phyloP scores from a whole-genome alignment of 1,140 invertebrate species.

The Cydia amplana region DNA sequence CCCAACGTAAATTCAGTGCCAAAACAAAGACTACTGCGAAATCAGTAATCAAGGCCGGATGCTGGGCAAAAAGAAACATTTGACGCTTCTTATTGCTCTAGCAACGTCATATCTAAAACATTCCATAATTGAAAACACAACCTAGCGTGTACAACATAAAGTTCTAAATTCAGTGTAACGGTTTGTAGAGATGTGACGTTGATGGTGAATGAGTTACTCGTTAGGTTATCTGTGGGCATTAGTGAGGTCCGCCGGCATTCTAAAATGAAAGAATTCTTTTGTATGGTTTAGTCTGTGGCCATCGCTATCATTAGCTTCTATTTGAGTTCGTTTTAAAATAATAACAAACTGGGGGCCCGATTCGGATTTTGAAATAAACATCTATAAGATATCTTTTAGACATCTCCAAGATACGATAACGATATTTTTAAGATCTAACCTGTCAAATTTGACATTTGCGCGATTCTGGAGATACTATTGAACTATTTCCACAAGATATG shows the following conservation, averaged over 20 bases:
- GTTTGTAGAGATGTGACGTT: neutral
- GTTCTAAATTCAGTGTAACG: neutral
- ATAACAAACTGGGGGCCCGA: too few relatives aligned
- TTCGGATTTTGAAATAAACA: too few relatives aligned
- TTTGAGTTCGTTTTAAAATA: neutral
- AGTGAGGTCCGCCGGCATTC: constrained; percentile 12
- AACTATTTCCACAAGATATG: too few relatives aligned
- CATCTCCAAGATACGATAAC: too few relatives aligned
- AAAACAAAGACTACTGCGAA: constrained; percentile 6
- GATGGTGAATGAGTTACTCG: neutral
- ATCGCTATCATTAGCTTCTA: neutral
- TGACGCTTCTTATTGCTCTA: neutral
- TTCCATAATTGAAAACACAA: neutral
- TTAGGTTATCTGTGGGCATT: constrained; percentile 16
- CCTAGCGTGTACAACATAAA: neutral
- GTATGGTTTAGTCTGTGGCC: neutral
- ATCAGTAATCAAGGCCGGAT: constrained; percentile 15
- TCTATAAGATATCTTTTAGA: too few relatives aligned
- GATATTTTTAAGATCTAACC: too few relatives aligned
- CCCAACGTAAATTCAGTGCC: neutral
- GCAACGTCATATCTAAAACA: neutral
- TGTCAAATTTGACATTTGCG: too few relatives aligned
- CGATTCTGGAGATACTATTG: too few relatives aligned
- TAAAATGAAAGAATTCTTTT: constrained; percentile 17
- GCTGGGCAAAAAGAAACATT: constrained; percentile 2